Base-by-base conservation (phyloP, 2,113 vertebrate species). In the Picathartes gymnocephalus region DNA sequence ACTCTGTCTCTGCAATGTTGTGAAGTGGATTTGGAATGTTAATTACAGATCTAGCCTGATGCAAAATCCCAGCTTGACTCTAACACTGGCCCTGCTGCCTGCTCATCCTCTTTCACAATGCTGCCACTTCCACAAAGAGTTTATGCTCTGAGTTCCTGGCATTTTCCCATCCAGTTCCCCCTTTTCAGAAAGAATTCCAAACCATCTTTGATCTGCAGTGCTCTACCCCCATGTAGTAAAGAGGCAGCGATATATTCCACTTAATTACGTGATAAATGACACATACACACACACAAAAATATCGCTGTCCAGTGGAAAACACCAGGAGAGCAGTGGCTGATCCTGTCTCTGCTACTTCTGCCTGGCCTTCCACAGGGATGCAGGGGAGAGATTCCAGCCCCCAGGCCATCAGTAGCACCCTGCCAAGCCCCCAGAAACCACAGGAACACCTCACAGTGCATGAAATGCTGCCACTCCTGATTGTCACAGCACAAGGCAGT, bases 141-240 rank as follows among this genome's bases (percentile, higher is more conserved):
- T 81, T 40, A 17, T 53, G 9, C 33, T 81, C 72, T 37, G 7
- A 47, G 21, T 44, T 83, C 44, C 35, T 71, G 11, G 5, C 2
- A 11, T 71, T 74, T 84, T 21, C 39, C 25, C 2, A 2, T 11
- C 4, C 47, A 39, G 33, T 24, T 72, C 15, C 3, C 11, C 2
- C 2, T 22, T 28, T 37, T 5, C 31, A 48, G 19, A 53, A 15
- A 68, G 35, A 79, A 86, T 40, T 80, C 24, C 35, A 39, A 16
- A 13, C 14, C 7, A 12, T 6, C 14, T 61, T 80, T 35, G 77
- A 33, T 24, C 54, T 50, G 6, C 47, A 51, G 22, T 9, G 14
- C 8, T 54, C 7, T 44, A 18, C 10, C 15, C 10, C 4, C 7
- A 7, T 1, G 2, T 1, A 33, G 16, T 9, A 51, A 77, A 35